Conservation (phyloP, 2,797 vertebrate genomes). For the Emys orbicularis region DNA sequence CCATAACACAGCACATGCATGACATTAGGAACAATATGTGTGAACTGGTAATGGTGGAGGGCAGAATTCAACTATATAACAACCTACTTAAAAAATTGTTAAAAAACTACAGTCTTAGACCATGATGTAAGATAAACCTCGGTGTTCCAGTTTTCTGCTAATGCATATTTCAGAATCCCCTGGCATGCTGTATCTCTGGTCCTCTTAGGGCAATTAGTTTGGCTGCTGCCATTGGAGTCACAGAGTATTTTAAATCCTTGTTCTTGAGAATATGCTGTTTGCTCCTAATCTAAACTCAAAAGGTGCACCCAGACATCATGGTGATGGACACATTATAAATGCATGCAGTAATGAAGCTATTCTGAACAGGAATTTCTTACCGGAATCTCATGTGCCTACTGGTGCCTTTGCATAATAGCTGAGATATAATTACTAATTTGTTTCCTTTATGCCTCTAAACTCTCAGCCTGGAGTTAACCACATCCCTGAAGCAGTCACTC, state of each 20-base stretch:
- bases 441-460: constrained; percentile 59
- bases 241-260: constrained; percentile 63
- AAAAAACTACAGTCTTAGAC: constrained; percentile 26
- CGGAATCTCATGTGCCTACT: constrained; percentile 32
- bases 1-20: not conserved
- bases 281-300: constrained; percentile 58
- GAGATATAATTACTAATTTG: constrained; percentile 70
- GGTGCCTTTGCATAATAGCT: constrained; percentile 64
- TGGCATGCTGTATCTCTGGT: constrained; percentile 29
- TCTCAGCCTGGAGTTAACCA: constrained; percentile 55
- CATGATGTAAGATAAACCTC: not conserved
- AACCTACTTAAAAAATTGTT: not conserved
- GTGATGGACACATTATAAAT: constrained; percentile 47
- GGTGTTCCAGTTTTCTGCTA: constrained; percentile 23
- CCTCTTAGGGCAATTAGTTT: constrained; percentile 52
- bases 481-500: constrained; percentile 40
- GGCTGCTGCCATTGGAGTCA: constrained; percentile 46
- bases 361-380: constrained; percentile 76
- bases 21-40: not conserved
- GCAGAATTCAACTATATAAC: not conserved
- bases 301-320: constrained; percentile 64
- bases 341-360: constrained; percentile 75
- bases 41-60: not conserved
- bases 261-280: constrained; percentile 47
- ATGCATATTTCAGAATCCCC: constrained; percentile 45